Conservation (phyloP, 2,797 vertebrate genomes). For the Brotogeris chrysoptera region DNA sequence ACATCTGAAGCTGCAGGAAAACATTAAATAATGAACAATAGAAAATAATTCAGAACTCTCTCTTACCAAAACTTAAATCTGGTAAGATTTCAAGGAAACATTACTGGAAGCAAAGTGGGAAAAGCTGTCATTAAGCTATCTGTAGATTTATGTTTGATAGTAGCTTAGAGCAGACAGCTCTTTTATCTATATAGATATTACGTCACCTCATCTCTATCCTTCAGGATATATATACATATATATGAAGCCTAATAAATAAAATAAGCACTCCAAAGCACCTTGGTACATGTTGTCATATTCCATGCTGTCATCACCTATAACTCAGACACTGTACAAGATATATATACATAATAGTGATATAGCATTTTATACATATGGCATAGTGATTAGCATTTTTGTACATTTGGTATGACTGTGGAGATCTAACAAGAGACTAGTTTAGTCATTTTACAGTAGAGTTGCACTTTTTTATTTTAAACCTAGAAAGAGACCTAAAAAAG, state of each 20-base stretch:
- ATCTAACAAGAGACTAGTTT: not conserved
- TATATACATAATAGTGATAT: not conserved
- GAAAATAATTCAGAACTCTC: not conserved
- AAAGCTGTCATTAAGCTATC: not conserved
- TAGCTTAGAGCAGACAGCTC: not conserved
- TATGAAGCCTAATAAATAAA: not conserved
- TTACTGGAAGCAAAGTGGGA: not conserved
- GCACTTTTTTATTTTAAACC: not conserved
- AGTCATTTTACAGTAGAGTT: not conserved
- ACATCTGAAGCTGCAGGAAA: not conserved
- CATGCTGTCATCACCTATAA: not conserved
- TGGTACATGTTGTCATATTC: not conserved
- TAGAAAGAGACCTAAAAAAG: not conserved
- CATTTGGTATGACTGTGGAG: not conserved
- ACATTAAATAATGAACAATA: not conserved
- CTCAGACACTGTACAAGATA: not conserved
- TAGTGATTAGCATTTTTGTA: not conserved
- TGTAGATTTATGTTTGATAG: not conserved
- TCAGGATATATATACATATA: not conserved
- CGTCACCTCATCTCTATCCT: not conserved
- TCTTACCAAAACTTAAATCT: not conserved
- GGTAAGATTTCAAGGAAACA: conserved; percentile 2
- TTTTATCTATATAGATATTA: not conserved
- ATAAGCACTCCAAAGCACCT: not conserved
- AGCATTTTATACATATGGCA: not conserved